These are phyloP conservation scores for Melitaea cinxia DNA, from an alignment of 1,140 invertebrate species.

Conservation along the genomic window DNA sequence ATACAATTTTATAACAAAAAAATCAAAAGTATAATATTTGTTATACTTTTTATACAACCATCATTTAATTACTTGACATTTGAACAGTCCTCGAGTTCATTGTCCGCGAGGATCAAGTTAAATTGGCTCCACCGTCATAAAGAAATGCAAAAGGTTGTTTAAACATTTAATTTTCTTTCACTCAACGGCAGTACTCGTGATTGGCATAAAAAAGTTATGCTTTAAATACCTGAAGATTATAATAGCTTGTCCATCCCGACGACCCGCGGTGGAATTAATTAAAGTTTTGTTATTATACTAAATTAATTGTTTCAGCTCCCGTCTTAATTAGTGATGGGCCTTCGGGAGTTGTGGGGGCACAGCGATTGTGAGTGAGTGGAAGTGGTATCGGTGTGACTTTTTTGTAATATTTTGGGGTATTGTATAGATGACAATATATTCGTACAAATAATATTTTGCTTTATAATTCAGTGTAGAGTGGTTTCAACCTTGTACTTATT, in stretches of 20 bases:
- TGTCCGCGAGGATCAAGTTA: not conserved
- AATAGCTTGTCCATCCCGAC: constrained; percentile 13
- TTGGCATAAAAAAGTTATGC: not conserved
- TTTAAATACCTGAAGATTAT: constrained; percentile 7
- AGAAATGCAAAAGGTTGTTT: not conserved
- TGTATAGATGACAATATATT: too few species aligned
- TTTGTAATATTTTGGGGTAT: too few species aligned
- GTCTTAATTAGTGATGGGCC: constrained; percentile 18
- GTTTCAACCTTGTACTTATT: too few species aligned
- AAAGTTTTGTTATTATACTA: constrained; percentile 32
- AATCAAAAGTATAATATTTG: too few species aligned
- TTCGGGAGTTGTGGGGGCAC: constrained; percentile 10
- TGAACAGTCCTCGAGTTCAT: not conserved
- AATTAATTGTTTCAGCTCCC: constrained; percentile 30
- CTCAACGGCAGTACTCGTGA: not conserved
- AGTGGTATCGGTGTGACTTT: not conserved
- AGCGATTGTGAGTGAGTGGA: not conserved
- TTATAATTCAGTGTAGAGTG: too few species aligned
- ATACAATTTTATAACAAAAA: too few species aligned
- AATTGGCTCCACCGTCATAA: not conserved
- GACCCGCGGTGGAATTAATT: constrained; percentile 30
- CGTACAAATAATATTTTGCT: too few species aligned
- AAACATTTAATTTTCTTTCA: not conserved
- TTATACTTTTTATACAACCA: too few species aligned
- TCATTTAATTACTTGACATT: too few species aligned